Evolutionary conservation across 2,113 vertebrate genomes (phyloP).

Genomic region (Puma concolor): DNA sequence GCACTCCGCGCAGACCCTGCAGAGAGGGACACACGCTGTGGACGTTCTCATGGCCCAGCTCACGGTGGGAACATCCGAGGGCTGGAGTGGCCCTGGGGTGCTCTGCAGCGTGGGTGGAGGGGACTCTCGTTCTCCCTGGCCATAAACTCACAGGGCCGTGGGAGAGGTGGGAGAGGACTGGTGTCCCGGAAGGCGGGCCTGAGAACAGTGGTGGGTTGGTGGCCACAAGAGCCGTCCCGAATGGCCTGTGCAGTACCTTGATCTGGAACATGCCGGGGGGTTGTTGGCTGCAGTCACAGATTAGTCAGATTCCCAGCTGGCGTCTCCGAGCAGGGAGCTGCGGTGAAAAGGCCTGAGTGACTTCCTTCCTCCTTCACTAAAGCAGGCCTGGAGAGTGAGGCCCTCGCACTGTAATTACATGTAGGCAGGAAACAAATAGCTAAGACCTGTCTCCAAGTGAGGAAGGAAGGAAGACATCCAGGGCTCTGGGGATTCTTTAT

Average conservation of each 20-base stretch:
- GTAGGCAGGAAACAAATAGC: conserved; percentile 49
- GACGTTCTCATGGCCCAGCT: not conserved
- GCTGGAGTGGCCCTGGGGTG: not conserved
- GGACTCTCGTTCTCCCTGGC: not conserved
- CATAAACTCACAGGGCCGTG: not conserved
- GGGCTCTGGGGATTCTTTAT: not conserved
- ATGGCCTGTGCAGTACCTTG: not conserved
- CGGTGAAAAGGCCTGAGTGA: not conserved
- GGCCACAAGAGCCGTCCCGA: not conserved
- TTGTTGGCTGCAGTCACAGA: conserved; percentile 12
- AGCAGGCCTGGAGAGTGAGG: not conserved
- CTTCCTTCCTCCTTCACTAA: conserved; percentile 59
- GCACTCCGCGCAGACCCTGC: not conserved
- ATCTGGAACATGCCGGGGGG: not conserved
- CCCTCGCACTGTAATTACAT: conserved; percentile 39
- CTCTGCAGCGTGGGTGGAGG: not conserved
- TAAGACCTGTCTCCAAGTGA: conserved; percentile 46
- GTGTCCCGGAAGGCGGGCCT: not conserved
- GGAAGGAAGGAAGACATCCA: conserved; percentile 68
- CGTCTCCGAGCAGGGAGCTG: not conserved
- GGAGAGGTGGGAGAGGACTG: conserved; percentile 28
- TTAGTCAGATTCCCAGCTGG: conserved; percentile 56
- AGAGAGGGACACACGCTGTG: not conserved
- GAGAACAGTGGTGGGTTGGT: not conserved
- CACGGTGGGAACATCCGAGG: not conserved